These are phyloP conservation scores for Hemicrepidius hirtus DNA, from an alignment of 2,888 invertebrate species.

Conservation along the genomic window DNA sequence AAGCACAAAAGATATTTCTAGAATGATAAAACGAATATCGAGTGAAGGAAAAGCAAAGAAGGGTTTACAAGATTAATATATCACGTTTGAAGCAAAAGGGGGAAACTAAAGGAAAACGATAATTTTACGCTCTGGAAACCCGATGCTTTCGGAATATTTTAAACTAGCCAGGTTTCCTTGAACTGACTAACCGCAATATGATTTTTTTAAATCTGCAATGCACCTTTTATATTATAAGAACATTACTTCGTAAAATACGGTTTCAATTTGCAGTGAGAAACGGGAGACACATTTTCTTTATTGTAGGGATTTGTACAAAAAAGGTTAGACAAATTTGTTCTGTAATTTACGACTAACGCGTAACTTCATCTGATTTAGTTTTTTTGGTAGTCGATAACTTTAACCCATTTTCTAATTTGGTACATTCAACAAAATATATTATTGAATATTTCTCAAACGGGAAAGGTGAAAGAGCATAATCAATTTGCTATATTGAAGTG, in stretches of 20 bases:
- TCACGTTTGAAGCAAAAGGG: conserved; percentile 14
- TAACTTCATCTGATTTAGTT: conserved; percentile 1
- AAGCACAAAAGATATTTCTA: conserved; percentile 18
- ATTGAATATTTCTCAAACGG: background rate
- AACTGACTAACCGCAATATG: conserved; percentile 1
- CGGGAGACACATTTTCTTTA: no score
- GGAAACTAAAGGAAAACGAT: conserved; percentile 25
- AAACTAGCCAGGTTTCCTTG: background rate
- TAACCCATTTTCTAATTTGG: conserved; percentile 15
- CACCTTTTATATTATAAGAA: background rate
- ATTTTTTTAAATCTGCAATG: background rate
- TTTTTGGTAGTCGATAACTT: conserved; percentile 22
- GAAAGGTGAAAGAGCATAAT: background rate
- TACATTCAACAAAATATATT: conserved; percentile 11
- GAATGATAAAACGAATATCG: conserved; percentile 15
- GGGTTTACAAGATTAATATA: conserved; percentile 24
- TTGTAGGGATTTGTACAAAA: background rate
- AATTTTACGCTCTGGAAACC: conserved; percentile 27
- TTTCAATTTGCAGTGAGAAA: background rate
- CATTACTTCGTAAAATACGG: background rate
- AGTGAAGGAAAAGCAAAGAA: conserved; percentile 23
- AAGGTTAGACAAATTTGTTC: background rate
- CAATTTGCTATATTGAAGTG: background rate
- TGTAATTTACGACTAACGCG: background rate
- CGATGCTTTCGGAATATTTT: conserved; percentile 30